These are phyloP conservation scores for Strigops habroptila DNA, from an alignment of 2,113 vertebrate species.

Conservation along the genomic window DNA sequence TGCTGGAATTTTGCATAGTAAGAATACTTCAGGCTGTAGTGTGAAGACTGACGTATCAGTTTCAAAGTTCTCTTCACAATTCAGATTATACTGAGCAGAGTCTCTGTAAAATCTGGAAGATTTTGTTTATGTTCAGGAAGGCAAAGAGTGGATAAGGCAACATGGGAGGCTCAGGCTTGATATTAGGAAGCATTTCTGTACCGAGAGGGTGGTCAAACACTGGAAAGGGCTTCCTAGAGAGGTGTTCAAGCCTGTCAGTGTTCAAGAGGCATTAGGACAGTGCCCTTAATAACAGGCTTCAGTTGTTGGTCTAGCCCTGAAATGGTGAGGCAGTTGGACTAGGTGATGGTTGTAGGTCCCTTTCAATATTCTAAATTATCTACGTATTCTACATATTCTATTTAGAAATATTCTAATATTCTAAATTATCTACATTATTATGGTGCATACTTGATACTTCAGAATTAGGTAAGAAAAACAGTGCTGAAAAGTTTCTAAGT, in stretches of 20 bases:
- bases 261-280: neutral
- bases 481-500: neutral
- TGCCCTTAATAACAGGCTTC: neutral
- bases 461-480: neutral
- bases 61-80: conserved; percentile 40
- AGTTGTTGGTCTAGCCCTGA: neutral
- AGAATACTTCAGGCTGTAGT: neutral
- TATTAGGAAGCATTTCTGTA: neutral
- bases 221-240: neutral
- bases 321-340: neutral
- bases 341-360: neutral
- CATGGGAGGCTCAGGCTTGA: neutral
- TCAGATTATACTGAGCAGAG: conserved; percentile 28
- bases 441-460: neutral
- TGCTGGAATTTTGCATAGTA: neutral
- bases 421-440: neutral
- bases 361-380: neutral
- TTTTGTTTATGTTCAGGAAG: neutral
- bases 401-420: neutral
- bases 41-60: conserved; percentile 31
- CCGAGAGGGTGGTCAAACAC: neutral
- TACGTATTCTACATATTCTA: too few relatives aligned
- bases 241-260: too few relatives aligned
- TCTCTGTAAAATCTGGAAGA: conserved; percentile 28
- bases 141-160: neutral